phyloP scores from a whole-genome alignment of 64 coral and sea anemone genomes.

The Hydrozoanthus tunicans region DNA sequence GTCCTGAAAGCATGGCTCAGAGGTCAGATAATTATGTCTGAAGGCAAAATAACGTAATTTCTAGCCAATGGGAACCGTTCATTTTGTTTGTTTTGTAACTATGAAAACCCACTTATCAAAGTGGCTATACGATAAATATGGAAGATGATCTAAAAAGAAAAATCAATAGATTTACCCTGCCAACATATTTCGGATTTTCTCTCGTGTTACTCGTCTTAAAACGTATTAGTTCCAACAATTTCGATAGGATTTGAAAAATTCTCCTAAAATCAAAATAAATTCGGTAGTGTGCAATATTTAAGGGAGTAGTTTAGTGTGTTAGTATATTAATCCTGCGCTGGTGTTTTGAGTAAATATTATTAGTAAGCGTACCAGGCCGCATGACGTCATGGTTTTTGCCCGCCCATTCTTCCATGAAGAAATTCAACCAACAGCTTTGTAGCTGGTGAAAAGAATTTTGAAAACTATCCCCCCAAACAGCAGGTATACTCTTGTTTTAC shows the following conservation, averaged over 20 bases:
- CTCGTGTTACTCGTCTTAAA: background rate
- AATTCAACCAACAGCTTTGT: constrained; percentile 27
- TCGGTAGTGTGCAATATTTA: background rate
- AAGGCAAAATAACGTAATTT: constrained; percentile 27
- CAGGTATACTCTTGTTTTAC: constrained; percentile 45
- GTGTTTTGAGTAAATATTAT: constrained; percentile 52
- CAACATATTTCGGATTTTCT: background rate
- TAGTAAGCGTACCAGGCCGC: background rate
- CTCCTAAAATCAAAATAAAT: background rate
- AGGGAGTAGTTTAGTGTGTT: background rate
- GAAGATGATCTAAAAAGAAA: background rate
- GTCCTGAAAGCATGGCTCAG: constrained; percentile 16
- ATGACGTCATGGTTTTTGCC: constrained; percentile 62
- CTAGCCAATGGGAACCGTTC: constrained; percentile 24
- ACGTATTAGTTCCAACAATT: background rate
- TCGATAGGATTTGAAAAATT: background rate
- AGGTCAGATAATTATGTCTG: constrained; percentile 54
- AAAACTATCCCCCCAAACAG: constrained; percentile 52
- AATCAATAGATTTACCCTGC: background rate
- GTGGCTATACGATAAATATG: background rate
- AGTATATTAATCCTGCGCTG: constrained; percentile 31
- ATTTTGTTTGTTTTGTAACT: background rate
- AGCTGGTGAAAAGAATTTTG: constrained; percentile 33
- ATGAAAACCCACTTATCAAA: background rate
- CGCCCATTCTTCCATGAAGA: constrained; percentile 34